Evolutionary conservation across 37 sponge, comb jelly and placozoan genomes (phyloP).

Genomic region (Tethya wilhelma): DNA sequence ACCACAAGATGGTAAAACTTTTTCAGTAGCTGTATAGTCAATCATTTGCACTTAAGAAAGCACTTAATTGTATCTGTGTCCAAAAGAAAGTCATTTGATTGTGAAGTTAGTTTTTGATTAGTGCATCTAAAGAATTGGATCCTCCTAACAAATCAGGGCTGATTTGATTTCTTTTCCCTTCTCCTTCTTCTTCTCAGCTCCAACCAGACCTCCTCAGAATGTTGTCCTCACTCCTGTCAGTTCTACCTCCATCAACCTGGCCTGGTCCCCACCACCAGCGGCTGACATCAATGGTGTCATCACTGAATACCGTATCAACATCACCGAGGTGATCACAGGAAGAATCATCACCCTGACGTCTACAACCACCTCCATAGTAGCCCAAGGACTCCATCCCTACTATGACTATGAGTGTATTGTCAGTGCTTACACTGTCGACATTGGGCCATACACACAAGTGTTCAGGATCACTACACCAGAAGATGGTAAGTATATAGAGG

Average conservation of each 20-base stretch:
- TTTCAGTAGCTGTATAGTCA: not conserved
- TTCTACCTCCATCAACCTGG: slow-evolving; percentile 2
- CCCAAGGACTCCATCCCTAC: slow-evolving; percentile 28
- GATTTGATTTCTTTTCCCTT: not conserved
- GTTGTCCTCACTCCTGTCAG: not conserved
- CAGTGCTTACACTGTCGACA: slow-evolving; percentile 32
- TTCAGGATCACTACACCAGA: slow-evolving; percentile 26
- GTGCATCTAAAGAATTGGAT: too few species aligned
- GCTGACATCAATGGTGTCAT: slow-evolving; percentile 38
- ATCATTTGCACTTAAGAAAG: not conserved
- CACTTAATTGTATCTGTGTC: not conserved
- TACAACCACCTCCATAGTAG: slow-evolving; percentile 8
- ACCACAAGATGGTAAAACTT: slow-evolving; percentile 1
- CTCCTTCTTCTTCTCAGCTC: not conserved
- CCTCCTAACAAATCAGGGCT: too few species aligned
- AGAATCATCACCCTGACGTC: not conserved
- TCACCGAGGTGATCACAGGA: slow-evolving; percentile 16
- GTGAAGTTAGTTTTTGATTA: too few species aligned
- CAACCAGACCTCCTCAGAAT: slow-evolving; percentile 20
- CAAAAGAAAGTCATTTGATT: not conserved
- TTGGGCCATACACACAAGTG: slow-evolving; percentile 37
- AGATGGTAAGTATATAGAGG: slow-evolving; percentile 47
- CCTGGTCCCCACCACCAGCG: slow-evolving; percentile 34
- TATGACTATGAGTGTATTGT: slow-evolving; percentile 33
- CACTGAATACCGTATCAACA: slow-evolving; percentile 36